Evolutionary conservation across 2,888 invertebrate genomes (phyloP), one percentile per base, ranked within the genome.

Genomic region (Tetragnatha montana): DNA sequence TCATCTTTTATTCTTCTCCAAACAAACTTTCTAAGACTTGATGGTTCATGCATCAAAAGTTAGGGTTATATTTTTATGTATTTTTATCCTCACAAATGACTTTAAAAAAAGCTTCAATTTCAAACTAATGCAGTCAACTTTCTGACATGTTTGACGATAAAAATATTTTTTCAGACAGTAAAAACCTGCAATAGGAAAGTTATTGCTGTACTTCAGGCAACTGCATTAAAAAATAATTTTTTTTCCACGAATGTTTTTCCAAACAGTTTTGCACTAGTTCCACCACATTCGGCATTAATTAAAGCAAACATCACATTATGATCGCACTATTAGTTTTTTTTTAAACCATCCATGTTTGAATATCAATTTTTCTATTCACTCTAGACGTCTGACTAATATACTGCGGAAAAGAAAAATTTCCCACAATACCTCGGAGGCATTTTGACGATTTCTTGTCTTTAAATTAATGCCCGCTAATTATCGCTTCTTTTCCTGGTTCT

Each of bases 381-480:
- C 60, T 17, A 60, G 60, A 60, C 60, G 60, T 60, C 60, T 60
- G 60, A 60, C 12, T 60, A 60, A 60, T 60, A 60, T 12, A 60
- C 60, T 17, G 60, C 4, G 35, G 17, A 60, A 17, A 60, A 60
- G 60, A 60, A 60, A 10, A 60, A 60, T 60, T n/a, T 17, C 22
- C 21, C 60, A 51, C 51, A 6, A 12, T 51, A 10, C 17, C 60
- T 21, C 60, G 0, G 74, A 51, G 51, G 51, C 82, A 80, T 85
- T 89, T 89, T 85, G 89, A 85, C 84, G 73, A 81, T 76, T 85
- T 69, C 76, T 71, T 81, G 75, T 81, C 76, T 74, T 84, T 74
- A 85, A 89, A 89, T 85, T 85, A 89, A 89, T 89, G 85, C 76
- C 74, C 81, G 69, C 89, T 89, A 89, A 89, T 89, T 89, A 89